phyloP scores from a whole-genome alignment of 2,888 invertebrate genomes.

The Pachycephus smyrnensis region DNA sequence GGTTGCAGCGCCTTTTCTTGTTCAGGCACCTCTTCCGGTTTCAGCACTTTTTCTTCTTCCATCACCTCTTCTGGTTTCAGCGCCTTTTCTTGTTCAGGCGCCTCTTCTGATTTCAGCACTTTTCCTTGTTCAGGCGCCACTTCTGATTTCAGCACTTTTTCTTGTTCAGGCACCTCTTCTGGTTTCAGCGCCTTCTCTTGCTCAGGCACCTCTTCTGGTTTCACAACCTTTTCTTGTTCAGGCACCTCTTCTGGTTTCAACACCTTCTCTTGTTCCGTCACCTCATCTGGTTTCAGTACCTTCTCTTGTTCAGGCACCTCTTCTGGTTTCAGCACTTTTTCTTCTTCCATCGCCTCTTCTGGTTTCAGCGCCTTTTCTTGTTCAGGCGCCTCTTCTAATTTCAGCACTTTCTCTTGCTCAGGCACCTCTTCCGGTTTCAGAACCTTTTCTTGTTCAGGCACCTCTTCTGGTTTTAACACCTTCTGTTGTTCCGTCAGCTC shows the following conservation, averaged over 20 bases:
- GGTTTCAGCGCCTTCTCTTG: too few species aligned
- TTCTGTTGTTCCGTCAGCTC: too few species aligned
- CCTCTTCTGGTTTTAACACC: background rate
- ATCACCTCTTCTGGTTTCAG: background rate
- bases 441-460: background rate
- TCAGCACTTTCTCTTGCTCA: too few species aligned
- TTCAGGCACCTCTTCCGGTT: background rate
- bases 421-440: background rate
- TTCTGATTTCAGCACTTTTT: slow-evolving; percentile 15
- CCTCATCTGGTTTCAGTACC: background rate
- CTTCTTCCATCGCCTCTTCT: background rate
- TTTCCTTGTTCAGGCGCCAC: slow-evolving; percentile 6
- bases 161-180: too few species aligned
- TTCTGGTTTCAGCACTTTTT: slow-evolving; percentile 10
- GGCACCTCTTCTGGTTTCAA: background rate
- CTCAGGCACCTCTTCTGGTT: background rate
- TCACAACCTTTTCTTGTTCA: background rate
- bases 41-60: background rate
- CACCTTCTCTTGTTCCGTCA: too few species aligned
- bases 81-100: background rate
- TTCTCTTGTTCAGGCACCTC: background rate
- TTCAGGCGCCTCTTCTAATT: too few species aligned
- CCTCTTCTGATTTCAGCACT: background rate
- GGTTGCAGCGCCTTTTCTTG: background rate
- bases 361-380: background rate